Base-by-base conservation (phyloP, 2,888 invertebrate species). In the Branchellion lobata region DNA sequence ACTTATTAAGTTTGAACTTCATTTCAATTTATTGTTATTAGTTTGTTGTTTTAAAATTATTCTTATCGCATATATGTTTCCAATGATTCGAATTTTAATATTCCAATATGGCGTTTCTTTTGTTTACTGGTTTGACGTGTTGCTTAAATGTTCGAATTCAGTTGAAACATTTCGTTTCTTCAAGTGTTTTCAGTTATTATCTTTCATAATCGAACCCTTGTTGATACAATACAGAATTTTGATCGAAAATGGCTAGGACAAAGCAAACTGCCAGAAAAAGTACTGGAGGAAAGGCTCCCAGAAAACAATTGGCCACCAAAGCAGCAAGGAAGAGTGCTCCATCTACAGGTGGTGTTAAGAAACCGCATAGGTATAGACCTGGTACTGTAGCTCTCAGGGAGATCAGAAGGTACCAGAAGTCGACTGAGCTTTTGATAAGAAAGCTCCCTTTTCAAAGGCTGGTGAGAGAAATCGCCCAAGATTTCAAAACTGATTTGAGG, bases 221-320 rank as follows among this genome's bases (percentile, higher is more conserved):
- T 40, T 40, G 8, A 40, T 14, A 40, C n/a, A 40, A 8, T 57
- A 14, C 61, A 57, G 61, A 57, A 24, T 24, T 5, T 57, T 57
- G 21, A 57, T 57, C 61, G 61, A 81, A 61, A 34, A 87, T 88
- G 88, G 87, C 88, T 72, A 85, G 88, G 85, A 87, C 88, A 53
- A 88, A 88, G 83, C 88, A 88, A 84, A 87, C 87, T 53, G 88
- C 88, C 53, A 84, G 87, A 82, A 87, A 88, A 81, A 87, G 86
- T 76, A 88, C 88, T 81, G 87, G 87, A 84, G 88, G 88, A 57
- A 88, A 87, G 82, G 87, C 88, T 79, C 87, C 88, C 24, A 83
- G 88, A 73, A 88, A 88, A 81, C 87, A 87, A 83, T 83, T 88
- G 72, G 88, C 88, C 24, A 87, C 87, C 36, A 88, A 88, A 82